Percentiles rank a stretch among this genome's conserved stretches.
Conservation (phyloP, 2,888 invertebrate species). For the Saturnia japonica region DNA sequence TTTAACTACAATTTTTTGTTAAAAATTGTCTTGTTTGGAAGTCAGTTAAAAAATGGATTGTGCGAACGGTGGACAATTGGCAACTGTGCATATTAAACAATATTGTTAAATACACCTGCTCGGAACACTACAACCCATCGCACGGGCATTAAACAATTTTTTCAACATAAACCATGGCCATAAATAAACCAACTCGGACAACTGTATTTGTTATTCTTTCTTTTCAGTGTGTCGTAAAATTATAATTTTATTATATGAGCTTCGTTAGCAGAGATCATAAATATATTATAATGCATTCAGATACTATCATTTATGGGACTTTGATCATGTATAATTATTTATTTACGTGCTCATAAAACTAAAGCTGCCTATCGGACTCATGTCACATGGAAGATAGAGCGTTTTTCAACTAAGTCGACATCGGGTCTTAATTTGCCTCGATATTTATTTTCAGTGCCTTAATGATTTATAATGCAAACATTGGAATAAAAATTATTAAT, state of each 20-base stretch:
- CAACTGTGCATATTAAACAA: neutral
- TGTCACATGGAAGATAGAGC: slow-evolving; percentile 24
- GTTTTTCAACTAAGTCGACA: neutral
- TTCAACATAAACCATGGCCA: neutral
- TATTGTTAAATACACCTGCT: neutral
- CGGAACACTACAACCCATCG: neutral
- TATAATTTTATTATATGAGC: neutral
- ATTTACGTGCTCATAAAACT: slow-evolving; percentile 55
- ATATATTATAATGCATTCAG: slow-evolving; percentile 8
- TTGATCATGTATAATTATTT: slow-evolving; percentile 53
- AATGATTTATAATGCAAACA: neutral
- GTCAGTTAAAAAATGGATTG: too few relatives aligned
- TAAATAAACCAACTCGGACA: neutral
- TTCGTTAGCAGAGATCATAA: neutral
- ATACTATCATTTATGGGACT: slow-evolving; percentile 34
- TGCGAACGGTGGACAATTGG: neutral
- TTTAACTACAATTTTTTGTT: too few relatives aligned
- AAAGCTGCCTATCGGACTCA: slow-evolving; percentile 35
- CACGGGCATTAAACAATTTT: neutral
- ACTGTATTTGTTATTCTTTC: slow-evolving; percentile 15
- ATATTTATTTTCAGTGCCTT: neutral
- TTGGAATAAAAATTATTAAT: too few relatives aligned
- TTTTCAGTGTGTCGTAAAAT: slow-evolving; percentile 8
- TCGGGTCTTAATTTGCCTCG: neutral
- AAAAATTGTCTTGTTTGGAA: too few relatives aligned